These are phyloP conservation scores for Amazona guildingii DNA, from an alignment of 2,113 vertebrate species.

Conservation along the genomic window DNA sequence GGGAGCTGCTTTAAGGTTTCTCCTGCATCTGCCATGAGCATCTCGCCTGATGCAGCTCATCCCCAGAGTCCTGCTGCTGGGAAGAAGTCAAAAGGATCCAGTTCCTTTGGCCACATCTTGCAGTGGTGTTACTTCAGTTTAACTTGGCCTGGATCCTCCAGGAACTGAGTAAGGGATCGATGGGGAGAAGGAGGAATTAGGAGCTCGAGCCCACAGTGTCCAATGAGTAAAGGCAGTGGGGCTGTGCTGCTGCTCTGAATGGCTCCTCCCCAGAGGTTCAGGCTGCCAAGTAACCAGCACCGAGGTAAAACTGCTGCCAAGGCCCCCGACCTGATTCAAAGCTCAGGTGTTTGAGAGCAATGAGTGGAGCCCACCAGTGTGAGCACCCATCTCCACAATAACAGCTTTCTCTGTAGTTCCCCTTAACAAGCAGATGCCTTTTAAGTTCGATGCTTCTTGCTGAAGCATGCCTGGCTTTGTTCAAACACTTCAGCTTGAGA, in stretches of 20 bases:
- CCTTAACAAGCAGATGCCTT: background rate
- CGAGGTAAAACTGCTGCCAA: background rate
- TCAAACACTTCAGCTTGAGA: background rate
- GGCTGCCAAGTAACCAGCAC: background rate
- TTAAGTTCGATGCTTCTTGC: background rate
- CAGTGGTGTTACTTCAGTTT: background rate
- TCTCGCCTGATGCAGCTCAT: background rate
- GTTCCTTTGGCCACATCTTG: background rate
- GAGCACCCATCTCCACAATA: background rate
- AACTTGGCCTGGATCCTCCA: background rate
- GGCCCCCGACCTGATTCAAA: background rate
- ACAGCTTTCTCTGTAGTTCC: background rate
- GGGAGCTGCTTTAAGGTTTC: background rate
- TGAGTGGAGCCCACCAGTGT: background rate
- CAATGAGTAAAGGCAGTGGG: background rate
- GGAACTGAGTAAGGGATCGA: background rate
- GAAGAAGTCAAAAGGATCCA: background rate
- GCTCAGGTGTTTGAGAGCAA: background rate
- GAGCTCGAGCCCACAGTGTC: background rate
- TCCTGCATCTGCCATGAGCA: background rate
- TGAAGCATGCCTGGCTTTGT: background rate
- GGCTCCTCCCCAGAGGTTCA: background rate
- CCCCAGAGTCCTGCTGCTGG: background rate
- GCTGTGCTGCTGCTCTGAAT: background rate
- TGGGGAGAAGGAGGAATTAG: background rate